Percentiles rank a stretch among this genome's conserved stretches.
phyloP scores from a whole-genome alignment of 2,113 vertebrate genomes.

The Hiodon tergisus region DNA sequence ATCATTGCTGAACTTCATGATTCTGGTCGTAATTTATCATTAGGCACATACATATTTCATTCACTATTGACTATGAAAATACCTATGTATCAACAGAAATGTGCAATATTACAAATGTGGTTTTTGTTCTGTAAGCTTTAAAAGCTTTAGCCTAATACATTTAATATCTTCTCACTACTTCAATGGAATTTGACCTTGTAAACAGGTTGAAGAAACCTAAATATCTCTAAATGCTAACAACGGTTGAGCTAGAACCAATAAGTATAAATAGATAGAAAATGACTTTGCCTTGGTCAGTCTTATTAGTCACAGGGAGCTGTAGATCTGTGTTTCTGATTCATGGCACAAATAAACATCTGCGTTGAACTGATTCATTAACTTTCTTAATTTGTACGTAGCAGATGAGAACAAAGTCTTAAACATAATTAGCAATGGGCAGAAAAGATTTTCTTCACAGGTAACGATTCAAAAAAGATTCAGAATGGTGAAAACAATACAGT shows the following conservation, averaged over 20 bases:
- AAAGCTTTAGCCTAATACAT: slow-evolving; percentile 75
- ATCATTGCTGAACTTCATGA: slow-evolving; percentile 52
- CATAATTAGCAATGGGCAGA: slow-evolving; percentile 52
- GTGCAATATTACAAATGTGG: slow-evolving; percentile 41
- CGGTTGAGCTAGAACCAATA: slow-evolving; percentile 56
- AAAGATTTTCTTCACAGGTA: neutral
- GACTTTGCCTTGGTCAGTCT: slow-evolving; percentile 66
- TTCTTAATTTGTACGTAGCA: slow-evolving; percentile 58
- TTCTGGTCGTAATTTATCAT: slow-evolving; percentile 41
- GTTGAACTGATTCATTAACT: slow-evolving; percentile 58
- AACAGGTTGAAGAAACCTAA: slow-evolving; percentile 70
- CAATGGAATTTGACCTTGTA: slow-evolving; percentile 61
- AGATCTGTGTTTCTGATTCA: slow-evolving; percentile 65
- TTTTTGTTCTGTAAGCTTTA: neutral
- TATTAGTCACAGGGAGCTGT: slow-evolving; percentile 68
- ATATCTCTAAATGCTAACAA: slow-evolving; percentile 62
- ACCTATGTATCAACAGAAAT: slow-evolving; percentile 32
- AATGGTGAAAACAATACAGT: too few relatives aligned
- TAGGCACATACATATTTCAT: slow-evolving; percentile 41
- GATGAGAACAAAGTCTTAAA: slow-evolving; percentile 60
- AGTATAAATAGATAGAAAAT: slow-evolving; percentile 58
- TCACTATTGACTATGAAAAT: slow-evolving; percentile 51
- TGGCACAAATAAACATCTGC: slow-evolving; percentile 67
- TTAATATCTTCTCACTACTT: slow-evolving; percentile 68
- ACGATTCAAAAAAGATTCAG: too few relatives aligned